These are phyloP conservation scores for Amphipoea oculea DNA, from an alignment of 2,888 invertebrate species.

Conservation along the genomic window DNA sequence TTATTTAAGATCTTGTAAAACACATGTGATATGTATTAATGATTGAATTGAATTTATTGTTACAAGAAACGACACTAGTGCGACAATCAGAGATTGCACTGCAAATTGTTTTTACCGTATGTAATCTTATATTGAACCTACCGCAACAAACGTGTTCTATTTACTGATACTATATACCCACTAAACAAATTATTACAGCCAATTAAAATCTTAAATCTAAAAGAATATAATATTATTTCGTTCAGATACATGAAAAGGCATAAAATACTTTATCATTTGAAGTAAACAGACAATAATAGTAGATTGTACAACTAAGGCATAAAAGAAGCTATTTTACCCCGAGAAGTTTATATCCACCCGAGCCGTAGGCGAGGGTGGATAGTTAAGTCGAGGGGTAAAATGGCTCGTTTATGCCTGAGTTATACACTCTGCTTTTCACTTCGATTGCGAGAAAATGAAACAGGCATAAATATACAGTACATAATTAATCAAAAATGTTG, in stretches of 20 bases:
- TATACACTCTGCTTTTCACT: too few relatives aligned
- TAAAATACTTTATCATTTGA: slow-evolving; percentile 44
- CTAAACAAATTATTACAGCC: neutral
- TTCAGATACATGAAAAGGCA: neutral
- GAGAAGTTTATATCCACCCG: too few relatives aligned
- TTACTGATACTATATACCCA: neutral
- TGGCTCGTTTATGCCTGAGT: too few relatives aligned
- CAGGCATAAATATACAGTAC: too few relatives aligned
- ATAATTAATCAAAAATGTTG: too few relatives aligned
- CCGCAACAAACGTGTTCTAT: neutral
- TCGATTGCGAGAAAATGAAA: too few relatives aligned
- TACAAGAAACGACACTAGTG: neutral
- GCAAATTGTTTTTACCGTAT: neutral
- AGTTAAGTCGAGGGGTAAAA: too few relatives aligned
- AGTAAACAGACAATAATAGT: slow-evolving; percentile 37
- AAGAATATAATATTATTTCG: neutral
- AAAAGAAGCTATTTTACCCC: too few relatives aligned
- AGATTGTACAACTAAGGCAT: too few relatives aligned
- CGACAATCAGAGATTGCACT: neutral
- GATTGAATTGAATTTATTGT: neutral
- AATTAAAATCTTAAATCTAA: neutral
- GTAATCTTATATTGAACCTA: slow-evolving; percentile 12
- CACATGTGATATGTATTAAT: neutral
- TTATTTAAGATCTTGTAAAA: neutral
- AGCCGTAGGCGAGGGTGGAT: too few relatives aligned